These are phyloP conservation scores for Chaitophorus viminalis DNA, from an alignment of 2,888 invertebrate genomes.

Conservation along the genomic window DNA sequence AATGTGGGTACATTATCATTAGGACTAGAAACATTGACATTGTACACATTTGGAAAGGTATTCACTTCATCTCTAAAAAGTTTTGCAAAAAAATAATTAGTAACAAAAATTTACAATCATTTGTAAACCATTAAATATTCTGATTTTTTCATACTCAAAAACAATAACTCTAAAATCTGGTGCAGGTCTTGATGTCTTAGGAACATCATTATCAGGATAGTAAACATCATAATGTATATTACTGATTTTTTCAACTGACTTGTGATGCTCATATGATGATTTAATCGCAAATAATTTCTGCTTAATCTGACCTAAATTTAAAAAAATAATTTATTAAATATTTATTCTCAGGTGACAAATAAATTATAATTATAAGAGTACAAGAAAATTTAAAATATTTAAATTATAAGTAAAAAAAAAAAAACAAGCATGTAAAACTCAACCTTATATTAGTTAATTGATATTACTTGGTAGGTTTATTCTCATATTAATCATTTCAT, in stretches of 20 bases:
- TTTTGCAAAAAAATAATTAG: not conserved
- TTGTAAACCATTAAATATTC: too few species aligned
- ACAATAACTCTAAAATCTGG: constrained; percentile 70
- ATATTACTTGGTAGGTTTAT: constrained; percentile 38
- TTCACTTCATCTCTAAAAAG: constrained; percentile 31
- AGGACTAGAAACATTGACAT: constrained; percentile 11
- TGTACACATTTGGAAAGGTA: constrained; percentile 39
- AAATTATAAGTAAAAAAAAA: not conserved
- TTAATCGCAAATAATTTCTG: constrained; percentile 44
- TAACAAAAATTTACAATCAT: not conserved
- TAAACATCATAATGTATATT: constrained; percentile 68
- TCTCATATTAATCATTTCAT: not conserved
- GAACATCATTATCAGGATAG: constrained; percentile 68
- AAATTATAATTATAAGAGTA: not conserved
- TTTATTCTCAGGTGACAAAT: not conserved
- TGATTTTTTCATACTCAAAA: constrained; percentile 66
- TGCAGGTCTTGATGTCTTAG: constrained; percentile 68
- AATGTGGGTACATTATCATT: constrained; percentile 68
- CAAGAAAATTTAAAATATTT: not conserved
- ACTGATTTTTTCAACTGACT: not conserved
- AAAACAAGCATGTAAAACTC: not conserved
- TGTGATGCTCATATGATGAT: not conserved
- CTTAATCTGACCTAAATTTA: constrained; percentile 14
- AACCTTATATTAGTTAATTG: not conserved
- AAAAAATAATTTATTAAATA: not conserved